Evolutionary conservation across 2,113 vertebrate species (phyloP).

Genomic region (Gambusia affinis): DNA sequence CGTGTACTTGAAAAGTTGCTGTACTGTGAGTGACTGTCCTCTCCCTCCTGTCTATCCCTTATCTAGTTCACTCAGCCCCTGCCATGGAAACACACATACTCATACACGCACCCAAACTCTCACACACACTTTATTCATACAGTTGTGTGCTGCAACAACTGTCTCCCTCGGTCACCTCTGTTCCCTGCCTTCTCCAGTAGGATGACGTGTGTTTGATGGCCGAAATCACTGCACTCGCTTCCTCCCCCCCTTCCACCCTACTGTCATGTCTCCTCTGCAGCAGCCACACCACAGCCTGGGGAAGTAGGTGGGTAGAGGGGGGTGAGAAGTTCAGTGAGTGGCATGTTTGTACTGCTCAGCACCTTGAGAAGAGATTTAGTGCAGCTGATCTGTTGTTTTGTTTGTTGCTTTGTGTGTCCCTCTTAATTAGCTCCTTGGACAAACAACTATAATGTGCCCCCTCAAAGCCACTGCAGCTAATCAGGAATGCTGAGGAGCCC

Average conservation of each 20-base stretch:
- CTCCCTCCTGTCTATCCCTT: constrained; percentile 61
- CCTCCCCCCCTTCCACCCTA: constrained; percentile 20
- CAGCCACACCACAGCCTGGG: constrained; percentile 33
- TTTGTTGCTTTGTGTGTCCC: constrained; percentile 63
- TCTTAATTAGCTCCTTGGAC: constrained; percentile 65
- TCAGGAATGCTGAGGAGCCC: constrained; percentile 69
- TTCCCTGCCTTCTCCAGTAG: constrained; percentile 62
- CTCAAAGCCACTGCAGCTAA: constrained; percentile 68
- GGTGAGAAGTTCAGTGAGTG: constrained; percentile 37
- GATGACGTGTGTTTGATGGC: constrained; percentile 76
- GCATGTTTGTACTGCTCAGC: constrained; percentile 65
- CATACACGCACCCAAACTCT: constrained; percentile 22
- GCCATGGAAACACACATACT: constrained; percentile 26
- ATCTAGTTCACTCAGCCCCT: constrained; percentile 62
- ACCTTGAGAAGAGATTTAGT: constrained; percentile 65
- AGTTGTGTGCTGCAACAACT: constrained; percentile 62
- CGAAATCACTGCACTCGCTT: constrained; percentile 65
- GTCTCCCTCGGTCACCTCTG: constrained; percentile 68
- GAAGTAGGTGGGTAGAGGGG: constrained; percentile 5
- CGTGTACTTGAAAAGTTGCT: constrained; percentile 75
- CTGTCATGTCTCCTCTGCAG: constrained; percentile 42
- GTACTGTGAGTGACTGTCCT: constrained; percentile 68
- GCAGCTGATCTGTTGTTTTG: constrained; percentile 67
- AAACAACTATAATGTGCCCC: constrained; percentile 54
- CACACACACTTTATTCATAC: constrained; percentile 39